A percentile compares a stretch with the other conserved stretches of the same genome.
These are phyloP conservation scores for Accipiter virgatus DNA, from an alignment of 2,113 vertebrate species.

Conservation along the genomic window DNA sequence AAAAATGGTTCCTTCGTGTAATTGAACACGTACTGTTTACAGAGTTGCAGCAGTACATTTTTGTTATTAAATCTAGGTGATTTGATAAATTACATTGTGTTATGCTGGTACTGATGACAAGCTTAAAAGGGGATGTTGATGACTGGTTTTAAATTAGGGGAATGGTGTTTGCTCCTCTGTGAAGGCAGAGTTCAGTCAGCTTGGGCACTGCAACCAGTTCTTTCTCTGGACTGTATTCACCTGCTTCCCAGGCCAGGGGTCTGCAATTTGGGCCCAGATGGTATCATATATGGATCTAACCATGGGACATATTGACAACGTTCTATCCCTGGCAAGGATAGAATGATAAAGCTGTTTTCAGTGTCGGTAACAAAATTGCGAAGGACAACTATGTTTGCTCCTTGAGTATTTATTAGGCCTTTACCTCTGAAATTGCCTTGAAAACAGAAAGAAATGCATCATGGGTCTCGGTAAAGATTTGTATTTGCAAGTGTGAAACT, in stretches of 20 bases:
- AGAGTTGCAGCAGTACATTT: conserved; percentile 71
- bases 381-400: neutral
- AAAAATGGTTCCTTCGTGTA: conserved; percentile 64
- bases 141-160: neutral
- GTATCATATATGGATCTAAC: too few relatives aligned
- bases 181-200: neutral
- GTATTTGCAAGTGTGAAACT: neutral
- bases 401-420: neutral
- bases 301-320: neutral
- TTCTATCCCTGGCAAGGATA: neutral
- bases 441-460: neutral
- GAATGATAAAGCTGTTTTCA: neutral
- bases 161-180: neutral
- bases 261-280: neutral
- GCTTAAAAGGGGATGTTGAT: neutral
- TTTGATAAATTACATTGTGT: conserved; percentile 68
- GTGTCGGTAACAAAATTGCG: neutral
- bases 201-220: neutral
- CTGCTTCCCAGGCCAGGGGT: neutral
- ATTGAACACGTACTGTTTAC: conserved; percentile 74
- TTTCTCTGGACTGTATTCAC: neutral
- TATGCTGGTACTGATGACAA: conserved; percentile 46
- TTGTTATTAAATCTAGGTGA: conserved; percentile 68
- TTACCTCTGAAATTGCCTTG: neutral
- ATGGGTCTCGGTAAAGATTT: neutral